phyloP scores from a whole-genome alignment of 2,797 vertebrate genomes.

The Sylvilagus floridanus region DNA sequence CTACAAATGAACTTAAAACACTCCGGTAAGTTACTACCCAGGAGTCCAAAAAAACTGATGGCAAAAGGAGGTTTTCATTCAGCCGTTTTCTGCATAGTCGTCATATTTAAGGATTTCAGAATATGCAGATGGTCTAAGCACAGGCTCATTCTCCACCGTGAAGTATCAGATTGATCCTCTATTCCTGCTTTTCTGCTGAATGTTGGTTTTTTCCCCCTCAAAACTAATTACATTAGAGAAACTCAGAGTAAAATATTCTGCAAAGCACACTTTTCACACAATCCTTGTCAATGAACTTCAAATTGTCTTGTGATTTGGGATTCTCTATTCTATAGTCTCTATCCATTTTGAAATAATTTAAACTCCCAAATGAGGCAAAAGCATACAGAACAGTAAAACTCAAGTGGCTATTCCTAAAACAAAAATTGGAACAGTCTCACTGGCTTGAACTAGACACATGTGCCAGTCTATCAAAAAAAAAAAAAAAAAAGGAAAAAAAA shows the following conservation, averaged over 20 bases:
- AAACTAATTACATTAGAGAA: constrained; percentile 75
- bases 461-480: neutral
- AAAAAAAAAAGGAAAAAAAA: neutral
- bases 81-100: neutral
- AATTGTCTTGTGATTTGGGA: constrained; percentile 78
- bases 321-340: constrained; percentile 54
- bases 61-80: neutral
- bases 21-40: neutral
- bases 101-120: neutral
- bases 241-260: constrained; percentile 67
- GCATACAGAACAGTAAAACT: constrained; percentile 57
- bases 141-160: neutral
- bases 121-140: neutral
- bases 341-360: constrained; percentile 77
- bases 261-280: constrained; percentile 66
- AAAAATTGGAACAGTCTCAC: constrained; percentile 41
- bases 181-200: constrained; percentile 51
- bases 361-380: constrained; percentile 62
- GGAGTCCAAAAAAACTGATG: neutral
- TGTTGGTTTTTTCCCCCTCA: neutral
- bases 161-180: constrained; percentile 23
- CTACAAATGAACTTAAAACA: neutral
- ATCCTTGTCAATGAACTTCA: constrained; percentile 74
- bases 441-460: neutral
- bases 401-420: constrained; percentile 54